Evolutionary conservation across 2,797 vertebrate genomes (phyloP).

Genomic region (Trachurus trachurus): DNA sequence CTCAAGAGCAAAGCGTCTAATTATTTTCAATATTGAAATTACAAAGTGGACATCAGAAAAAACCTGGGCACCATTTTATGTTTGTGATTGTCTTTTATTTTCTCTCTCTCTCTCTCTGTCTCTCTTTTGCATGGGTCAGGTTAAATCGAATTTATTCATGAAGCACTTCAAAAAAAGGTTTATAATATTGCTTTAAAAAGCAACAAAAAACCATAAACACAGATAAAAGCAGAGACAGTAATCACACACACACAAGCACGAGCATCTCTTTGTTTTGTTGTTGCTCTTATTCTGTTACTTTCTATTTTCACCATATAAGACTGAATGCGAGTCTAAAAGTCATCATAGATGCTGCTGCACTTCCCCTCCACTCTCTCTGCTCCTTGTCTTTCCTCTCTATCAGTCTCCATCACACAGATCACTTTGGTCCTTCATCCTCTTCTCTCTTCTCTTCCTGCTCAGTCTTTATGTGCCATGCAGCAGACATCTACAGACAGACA

Average conservation of each 20-base stretch:
- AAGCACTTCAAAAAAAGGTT: constrained; percentile 6
- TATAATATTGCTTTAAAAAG: constrained; percentile 37
- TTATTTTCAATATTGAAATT: neutral
- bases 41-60: neutral
- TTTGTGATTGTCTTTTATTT: neutral
- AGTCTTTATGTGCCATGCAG: constrained; percentile 14
- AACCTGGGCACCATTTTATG: neutral
- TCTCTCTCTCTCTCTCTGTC: neutral
- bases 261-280: constrained; percentile 21
- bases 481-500: neutral
- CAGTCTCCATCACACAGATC: constrained; percentile 42
- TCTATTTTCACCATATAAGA: constrained; percentile 49
- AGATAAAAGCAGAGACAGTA: constrained; percentile 26
- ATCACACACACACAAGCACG: constrained; percentile 23
- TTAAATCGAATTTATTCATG: constrained; percentile 22
- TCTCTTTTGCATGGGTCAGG: constrained; percentile 2
- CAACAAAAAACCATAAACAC: constrained; percentile 36
- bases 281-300: constrained; percentile 46
- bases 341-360: constrained; percentile 36
- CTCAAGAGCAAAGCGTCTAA: neutral
- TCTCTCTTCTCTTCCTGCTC: constrained; percentile 16
- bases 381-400: constrained; percentile 53
- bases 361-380: constrained; percentile 23
- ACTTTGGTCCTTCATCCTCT: constrained; percentile 15
- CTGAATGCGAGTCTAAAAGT: constrained; percentile 55